phyloP scores from a whole-genome alignment of 2,888 invertebrate species.

The Dromius quadrimaculatus region DNA sequence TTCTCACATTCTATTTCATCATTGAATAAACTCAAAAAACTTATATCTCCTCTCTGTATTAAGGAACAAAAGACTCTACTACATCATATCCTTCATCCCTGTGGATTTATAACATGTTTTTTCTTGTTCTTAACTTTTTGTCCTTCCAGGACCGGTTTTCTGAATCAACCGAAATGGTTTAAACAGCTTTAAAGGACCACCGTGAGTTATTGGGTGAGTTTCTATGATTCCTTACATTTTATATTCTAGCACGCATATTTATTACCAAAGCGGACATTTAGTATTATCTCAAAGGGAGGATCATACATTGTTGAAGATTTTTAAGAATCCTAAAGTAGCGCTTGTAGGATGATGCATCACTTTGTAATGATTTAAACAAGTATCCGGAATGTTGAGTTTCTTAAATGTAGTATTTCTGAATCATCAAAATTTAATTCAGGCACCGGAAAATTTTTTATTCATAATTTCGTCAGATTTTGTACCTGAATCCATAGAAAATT shows the following conservation, averaged over 20 bases:
- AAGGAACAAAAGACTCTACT: conserved; percentile 18
- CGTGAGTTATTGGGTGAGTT: conserved; percentile 29
- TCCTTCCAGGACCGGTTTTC: conserved; percentile 21
- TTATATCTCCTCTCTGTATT: conserved; percentile 11
- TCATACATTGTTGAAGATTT: conserved; percentile 2
- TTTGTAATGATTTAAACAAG: too few species aligned
- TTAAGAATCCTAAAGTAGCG: background rate
- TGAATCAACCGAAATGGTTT: conserved; percentile 21
- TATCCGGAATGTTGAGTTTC: too few species aligned
- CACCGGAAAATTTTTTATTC: too few species aligned
- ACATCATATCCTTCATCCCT: conserved; percentile 21
- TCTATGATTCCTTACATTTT: conserved; percentile 29
- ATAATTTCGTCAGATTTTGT: too few species aligned
- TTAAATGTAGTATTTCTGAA: too few species aligned
- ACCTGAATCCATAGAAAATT: too few species aligned
- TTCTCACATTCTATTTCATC: too few species aligned
- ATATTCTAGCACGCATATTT: conserved; percentile 19
- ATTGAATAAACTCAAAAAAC: too few species aligned
- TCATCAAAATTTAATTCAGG: too few species aligned
- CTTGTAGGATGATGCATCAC: too few species aligned
- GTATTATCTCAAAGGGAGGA: background rate
- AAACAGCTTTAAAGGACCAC: conserved; percentile 26
- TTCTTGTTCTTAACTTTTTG: conserved; percentile 27
- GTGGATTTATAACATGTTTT: conserved; percentile 29
- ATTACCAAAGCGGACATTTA: conserved; percentile 10